Evolutionary conservation across 2,797 vertebrate species (phyloP), one percentile per base, ranked within the genome.

Genomic region (Choloepus didactylus): DNA sequence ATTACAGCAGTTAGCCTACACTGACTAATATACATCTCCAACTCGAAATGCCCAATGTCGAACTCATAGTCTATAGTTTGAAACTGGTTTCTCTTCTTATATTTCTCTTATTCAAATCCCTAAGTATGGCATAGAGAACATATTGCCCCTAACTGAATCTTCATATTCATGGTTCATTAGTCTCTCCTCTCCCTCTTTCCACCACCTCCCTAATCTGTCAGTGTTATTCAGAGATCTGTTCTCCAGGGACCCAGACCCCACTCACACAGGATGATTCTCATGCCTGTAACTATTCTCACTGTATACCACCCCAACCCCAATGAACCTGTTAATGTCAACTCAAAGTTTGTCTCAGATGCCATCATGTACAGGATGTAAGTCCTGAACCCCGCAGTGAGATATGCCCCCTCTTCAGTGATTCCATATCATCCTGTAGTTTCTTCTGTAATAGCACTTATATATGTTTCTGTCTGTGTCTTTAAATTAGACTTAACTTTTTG

Each of bases 381-480:
- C 10, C n/a, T 72, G 51, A 79, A 16, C 19, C 5, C n/a, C 14
- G 10, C 12, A 64, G 21, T 38, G 62, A 15, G 1, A 3, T 38
- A 46, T 11, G 41, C 35, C 6, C 10, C 6, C 35, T 46, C 31
- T 62, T 77, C 38, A 85, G 21, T 62, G 44, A 81, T 62, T 87
- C 19, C 3, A 18, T 72, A 46, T 75, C n/a, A 66, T 54, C 10
- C 18, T 86, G 10, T 86, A 31, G 9, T 92, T 60, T 11, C 10
- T 83, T 75, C 46, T 70, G 35, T 31, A 29, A 70, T 11, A 76
- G 1, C 12, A 80, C 21, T 56, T 92, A 80, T 38, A 66, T 15
- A 35, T 66, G 12, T 59, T 66, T 56, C 54, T 82, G 56, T 89
- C 38, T 82, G 49, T 92, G 12, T 73, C n/a, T 84, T 96, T 80